Base-by-base conservation (phyloP, 2,113 vertebrate genomes). In the Scortum barcoo region DNA sequence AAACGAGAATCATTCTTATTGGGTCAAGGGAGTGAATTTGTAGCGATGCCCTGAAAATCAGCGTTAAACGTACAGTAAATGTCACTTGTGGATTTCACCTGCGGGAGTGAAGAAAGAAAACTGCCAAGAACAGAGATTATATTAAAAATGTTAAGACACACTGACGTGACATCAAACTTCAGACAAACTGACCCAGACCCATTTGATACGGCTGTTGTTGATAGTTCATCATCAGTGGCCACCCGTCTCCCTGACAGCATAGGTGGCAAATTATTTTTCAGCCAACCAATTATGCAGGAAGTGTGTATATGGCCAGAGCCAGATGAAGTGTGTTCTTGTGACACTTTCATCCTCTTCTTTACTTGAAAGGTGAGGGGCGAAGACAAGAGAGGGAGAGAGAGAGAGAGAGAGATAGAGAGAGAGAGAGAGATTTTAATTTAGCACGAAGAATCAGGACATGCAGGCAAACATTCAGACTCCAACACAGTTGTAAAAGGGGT, bases 231-330 rank as follows among this genome's bases (percentile, higher is more conserved):
- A 48, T 69, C 58, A 63, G 17, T 22, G 53, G 69, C 24, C 73
- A 50, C 71, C 40, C 11, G 22, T 38, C 26, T 70, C 56, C 40
- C 56, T 57, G 38, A 74, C 72, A 54, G 58, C 30, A 33, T 62
- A 62, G 51, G 33, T 68, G 50, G 3, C 67, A 40, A 75, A 72
- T 60, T 58, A 26, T 63, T 71, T 71, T 76, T 74, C 42, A 72
- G 33, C 26, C 53, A 12, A 66, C 65, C 75, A 78, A 79, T 83
- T 67, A 79, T 33, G 60, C 68, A 75, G 77, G 61, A 86, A 86
- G 53, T 83, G 38, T 48, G 56, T 88, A 74, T 72, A 78, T 81
- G 70, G 67, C 19, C 65, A 82, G 50, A 76, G 28, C 67, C 40
- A 72, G 26, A 72, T 66, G 78, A 78, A 66, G 63, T 85, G 56